Evolutionary conservation across 2,113 vertebrate species (phyloP), one percentile per base, ranked within the genome.

Genomic region (Smithornis capensis): DNA sequence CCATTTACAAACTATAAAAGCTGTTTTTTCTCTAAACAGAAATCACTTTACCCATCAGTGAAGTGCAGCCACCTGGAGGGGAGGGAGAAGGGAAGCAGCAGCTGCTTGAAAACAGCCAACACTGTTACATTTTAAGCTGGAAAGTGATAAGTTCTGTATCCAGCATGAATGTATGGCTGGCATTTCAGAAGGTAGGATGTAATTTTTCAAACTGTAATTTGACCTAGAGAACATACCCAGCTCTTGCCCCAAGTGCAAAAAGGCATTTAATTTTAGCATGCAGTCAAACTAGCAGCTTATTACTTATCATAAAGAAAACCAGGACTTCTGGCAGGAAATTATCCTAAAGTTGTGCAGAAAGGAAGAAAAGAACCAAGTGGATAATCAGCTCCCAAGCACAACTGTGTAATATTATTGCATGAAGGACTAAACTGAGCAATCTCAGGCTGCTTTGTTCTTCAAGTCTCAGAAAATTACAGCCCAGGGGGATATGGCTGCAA

Each of bases 11-110:
- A 95, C 90, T 93, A 88, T 92, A 96, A 96, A 96, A 94, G 33
- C 90, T 95, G 88, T 92, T 92, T 93, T 96, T 96, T 93, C 88
- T 96, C 85, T 95, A 94, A 96, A 96, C 79, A 95, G 87, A 96
- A 97, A 96, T 95, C 93, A 90, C 94, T 96, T 94, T 92, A 89
- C 83, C 85, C 83, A 92, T 90, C 94, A 94, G 76, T 6, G 5
- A 95, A 95, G 80, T 84, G 92, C 73, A 90, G 85, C 80, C 94
- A 96, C 83, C 93, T 96, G 94, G 93, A 93, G 64, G 64, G 52
- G 65, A 91, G 19, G n/a, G 37, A 85, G 52, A 83, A 40, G 12
- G 44, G 73, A 94, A 59, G 52, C 76, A 90, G 82, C 93, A 96
- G 93, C 93, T 96, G 87, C 62, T 68, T 79, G 56, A 93, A 94